Base-by-base conservation (phyloP, 1,140 invertebrate species). In the Ostrea edulis region DNA sequence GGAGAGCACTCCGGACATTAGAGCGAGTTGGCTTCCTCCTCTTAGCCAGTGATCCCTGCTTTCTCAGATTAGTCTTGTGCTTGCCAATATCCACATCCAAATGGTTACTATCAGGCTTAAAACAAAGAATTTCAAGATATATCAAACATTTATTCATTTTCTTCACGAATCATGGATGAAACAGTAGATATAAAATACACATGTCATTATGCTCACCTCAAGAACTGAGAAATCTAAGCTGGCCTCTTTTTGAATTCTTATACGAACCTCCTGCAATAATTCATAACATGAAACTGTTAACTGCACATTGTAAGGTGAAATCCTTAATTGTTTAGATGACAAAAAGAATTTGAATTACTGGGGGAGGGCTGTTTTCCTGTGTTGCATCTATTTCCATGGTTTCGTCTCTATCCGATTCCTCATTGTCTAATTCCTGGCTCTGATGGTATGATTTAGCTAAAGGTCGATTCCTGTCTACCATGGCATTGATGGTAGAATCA, bases 41-140 rank as follows among this genome's bases (percentile, higher is more conserved):
- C 29, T 82, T 86, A 0, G 89, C 89, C 22, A 90, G 82, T 8
- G 89, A 90, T 55, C 89, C 89, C 82, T 86, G 86, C 71, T 90
- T 90, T 44, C 89, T 84, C 2, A 90, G 55, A 8, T 58, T 58
- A 3, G 87, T 90, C 62, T 90, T 90, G 55, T 90, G 89, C 65
- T 87, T 90, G 4, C 85, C 87, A 68, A 88, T 88, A 20, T 88
- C 85, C 25, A 90, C 87, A 85, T 88, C 87, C 53, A 90, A 71
- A 51, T 90, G 87, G 25, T 29, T n/a, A 55, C 53, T 88, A 71
- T 88, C 87, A 83, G 88, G 65, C 52, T 77, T 29, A 77, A 77
- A 25, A 77, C 17, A 9, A 55, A 17, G 20, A 62, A 62, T 62
- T 55, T 44, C 35, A 55, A 55, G 9, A 17, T 8, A 55, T 55